Evolutionary conservation across 2,797 vertebrate genomes (phyloP), one percentile per base, ranked within the genome.

Genomic region (Eutrigla gurnardus): DNA sequence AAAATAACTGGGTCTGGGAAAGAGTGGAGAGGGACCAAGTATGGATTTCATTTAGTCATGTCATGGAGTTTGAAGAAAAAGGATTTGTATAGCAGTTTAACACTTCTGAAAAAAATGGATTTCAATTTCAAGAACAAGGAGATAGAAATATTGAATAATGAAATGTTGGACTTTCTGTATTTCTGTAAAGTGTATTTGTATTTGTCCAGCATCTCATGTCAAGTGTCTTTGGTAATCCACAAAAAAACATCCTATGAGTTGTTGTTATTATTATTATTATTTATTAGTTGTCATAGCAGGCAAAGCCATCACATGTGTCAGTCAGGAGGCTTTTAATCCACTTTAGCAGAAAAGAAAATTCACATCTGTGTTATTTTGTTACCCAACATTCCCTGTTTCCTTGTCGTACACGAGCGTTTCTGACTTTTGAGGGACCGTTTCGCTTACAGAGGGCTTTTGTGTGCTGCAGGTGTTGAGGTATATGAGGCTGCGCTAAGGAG

Each of bases 391-490:
- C 50, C 59, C 49, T 47, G 49, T 71, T 81, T 70, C 69, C 78
- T 60, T 82, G 84, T 86, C 2, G 0, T 55, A 65, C 55, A 40
- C 57, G 69, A 86, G 59, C 5, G 14, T 74, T 82, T 86, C 60
- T 77, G 75, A 74, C 81, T 74, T 76, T 65, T 84, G 61, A 80
- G 59, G 53, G 68, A 68, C 80, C 77, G 81, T 60, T 82, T 73
- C 6, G 0, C 82, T 80, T 86, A 93, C 75, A 91, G 83, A 86
- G 76, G 74, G 71, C 86, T 89, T 87, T 92, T 93, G 90, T 91
- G 78, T 75, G 74, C 75, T 82, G 63, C 91, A 93, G 90, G 92
- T 92, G 91, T 89, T 82, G 82, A 86, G 79, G 74, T 86, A 84
- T 81, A 90, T 52, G 81, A 86, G 70, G 68, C 85, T 74, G 71